Evolutionary conservation across 2,888 invertebrate genomes (phyloP), one percentile per base, ranked within the genome.

Genomic region (Thalpophila matura): DNA sequence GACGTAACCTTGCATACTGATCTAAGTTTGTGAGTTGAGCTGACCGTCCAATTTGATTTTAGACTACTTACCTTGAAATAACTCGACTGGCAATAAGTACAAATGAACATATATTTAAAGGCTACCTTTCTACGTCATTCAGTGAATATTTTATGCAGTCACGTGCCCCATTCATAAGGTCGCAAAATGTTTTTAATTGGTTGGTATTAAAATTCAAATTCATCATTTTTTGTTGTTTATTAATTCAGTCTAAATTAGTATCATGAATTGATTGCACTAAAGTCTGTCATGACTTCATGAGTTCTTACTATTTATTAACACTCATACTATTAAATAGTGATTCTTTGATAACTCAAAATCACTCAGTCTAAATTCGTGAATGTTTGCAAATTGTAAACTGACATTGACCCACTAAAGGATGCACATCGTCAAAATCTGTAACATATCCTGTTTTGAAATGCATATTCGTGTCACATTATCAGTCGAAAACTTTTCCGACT

Each of bases 51-150:
- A 38, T 62, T 47, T 55, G 20, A 37, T 50, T 20, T 62, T 33
- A 49, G 26, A 55, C 47, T 46, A 45, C n/a, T n/a, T n/a, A n/a
- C 71, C 66, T 58, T 77, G 80, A 66, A 61, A 71, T 37, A 59
- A 43, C 57, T 54, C 18, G 40, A 35, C 42, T 6, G 18, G 9
- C 29, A 59, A 37, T 54, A 43, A 49, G 40, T 27, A 26, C 9
- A n/a, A n/a, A n/a, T 38, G 29, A 4, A 20, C 10, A 37, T 10
- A 24, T 63, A 46, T 61, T 46, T 50, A 49, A 35, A 71, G 53
- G 47, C 38, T 71, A 46, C 56, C 56, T 64, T 56, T 77, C 66
- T 43, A 57, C 20, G 38, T 33, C 27, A 40, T 38, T 24, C 16
- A 40, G 27, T 33, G 27, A 53, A 57, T 77, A 46, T 50, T 77